phyloP scores from a whole-genome alignment of 2,113 vertebrate genomes.

The Bagarius yarrelli region DNA sequence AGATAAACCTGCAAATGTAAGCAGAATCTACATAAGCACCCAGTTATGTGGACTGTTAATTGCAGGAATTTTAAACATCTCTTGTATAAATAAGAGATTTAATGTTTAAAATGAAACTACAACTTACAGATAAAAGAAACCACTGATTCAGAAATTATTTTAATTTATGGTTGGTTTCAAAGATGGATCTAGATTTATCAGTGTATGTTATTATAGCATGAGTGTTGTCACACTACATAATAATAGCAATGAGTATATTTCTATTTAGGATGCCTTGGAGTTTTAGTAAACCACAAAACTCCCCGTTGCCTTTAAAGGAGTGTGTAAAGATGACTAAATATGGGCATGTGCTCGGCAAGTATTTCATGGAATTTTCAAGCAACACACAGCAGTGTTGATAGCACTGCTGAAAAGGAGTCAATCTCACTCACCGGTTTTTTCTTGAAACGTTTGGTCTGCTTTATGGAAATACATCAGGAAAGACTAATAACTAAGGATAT shows the following conservation, averaged over 20 bases:
- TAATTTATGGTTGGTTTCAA: too few species aligned
- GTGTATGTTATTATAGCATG: not conserved
- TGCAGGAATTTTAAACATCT: too few species aligned
- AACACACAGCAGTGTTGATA: conserved; percentile 47
- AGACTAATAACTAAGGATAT: not conserved
- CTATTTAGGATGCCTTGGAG: conserved; percentile 66
- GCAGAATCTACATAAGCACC: too few species aligned
- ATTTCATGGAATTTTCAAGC: conserved; percentile 96
- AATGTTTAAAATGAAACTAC: too few species aligned
- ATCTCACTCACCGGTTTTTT: not conserved
- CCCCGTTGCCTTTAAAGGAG: conserved; percentile 96
- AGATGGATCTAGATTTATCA: too few species aligned
- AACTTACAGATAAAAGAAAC: too few species aligned
- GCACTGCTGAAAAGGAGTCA: not conserved
- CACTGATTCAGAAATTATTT: too few species aligned
- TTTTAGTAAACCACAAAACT: conserved; percentile 74
- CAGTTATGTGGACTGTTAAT: too few species aligned
- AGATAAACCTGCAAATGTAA: too few species aligned
- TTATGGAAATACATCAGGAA: not conserved
- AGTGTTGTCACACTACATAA: conserved; percentile 9
- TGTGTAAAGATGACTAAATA: conserved; percentile 90
- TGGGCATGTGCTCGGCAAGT: conserved; percentile 90
- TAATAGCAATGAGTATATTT: conserved; percentile 59
- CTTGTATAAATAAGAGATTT: too few species aligned
- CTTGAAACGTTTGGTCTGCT: not conserved